Evolutionary conservation across 2,113 vertebrate genomes (phyloP), one percentile per base, ranked within the genome.

Genomic region (Corydoras maculifer): DNA sequence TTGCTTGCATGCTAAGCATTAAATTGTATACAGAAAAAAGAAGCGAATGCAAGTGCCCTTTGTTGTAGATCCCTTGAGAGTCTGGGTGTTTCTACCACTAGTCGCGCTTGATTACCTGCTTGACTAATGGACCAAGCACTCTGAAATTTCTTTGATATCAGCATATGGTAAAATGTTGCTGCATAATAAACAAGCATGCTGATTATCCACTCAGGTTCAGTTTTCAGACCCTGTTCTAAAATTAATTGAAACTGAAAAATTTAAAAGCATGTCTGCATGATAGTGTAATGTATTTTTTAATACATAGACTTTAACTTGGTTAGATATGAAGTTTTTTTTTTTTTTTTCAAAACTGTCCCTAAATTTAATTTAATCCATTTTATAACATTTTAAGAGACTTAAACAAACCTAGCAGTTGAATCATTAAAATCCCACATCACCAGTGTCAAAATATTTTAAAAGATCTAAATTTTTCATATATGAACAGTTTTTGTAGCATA

Each of bases 101-200:
- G 54, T 58, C 14, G 57, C 11, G 51, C 48, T 51, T 53, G n/a
- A 65, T 69, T 58, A 29, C 18, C 18, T 30, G 8, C 12, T 8
- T 8, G n/a, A 3, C 10, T 58, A 77, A 69, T 69, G 62, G 32
- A 73, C 11, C 14, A n/a, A 25, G 55, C 43, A 12, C 32, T 60
- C 49, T 30, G 4, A 59, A 70, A 62, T 29, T 65, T 8, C 53
- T 65, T 31, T 62, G 49, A 73, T 61, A 73, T 77, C 65, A 55
- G 51, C 29, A 62, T 55, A 50, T 58, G 67, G 30, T 77, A 48
- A 57, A 73, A 69, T 31, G 49, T 32, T 57, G 58, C 32, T 68
- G 61, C 49, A 65, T 69, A 61, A 73, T 32, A n/a, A 50, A 63
- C 35, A n/a, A 50, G 58, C 35, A 49, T 13, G 5, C 50, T 57